Evolutionary conservation across 2,113 vertebrate genomes (phyloP).

Genomic region (Engystomops pustulosus): DNA sequence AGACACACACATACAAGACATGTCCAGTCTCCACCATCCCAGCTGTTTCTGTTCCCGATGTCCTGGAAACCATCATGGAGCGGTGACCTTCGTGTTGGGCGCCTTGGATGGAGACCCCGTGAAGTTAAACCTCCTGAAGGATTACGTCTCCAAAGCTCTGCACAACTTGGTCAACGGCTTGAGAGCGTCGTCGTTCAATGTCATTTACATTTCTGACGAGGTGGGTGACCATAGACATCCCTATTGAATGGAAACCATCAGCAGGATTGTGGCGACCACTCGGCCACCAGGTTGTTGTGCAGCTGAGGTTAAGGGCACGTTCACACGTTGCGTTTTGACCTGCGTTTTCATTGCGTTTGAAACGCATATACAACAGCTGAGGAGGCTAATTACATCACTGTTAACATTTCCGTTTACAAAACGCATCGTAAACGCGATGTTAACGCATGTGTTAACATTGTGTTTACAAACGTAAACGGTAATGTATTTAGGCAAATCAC

Average conservation of each 20-base stretch:
- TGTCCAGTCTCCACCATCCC: conserved; percentile 14
- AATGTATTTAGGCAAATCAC: too few species aligned
- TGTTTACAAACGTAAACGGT: too few species aligned
- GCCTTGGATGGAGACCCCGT: conserved; percentile 42
- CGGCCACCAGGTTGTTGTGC: too few species aligned
- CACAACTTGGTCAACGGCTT: conserved; percentile 13
- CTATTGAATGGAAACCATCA: neutral
- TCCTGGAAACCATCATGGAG: neutral
- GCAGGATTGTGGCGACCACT: too few species aligned
- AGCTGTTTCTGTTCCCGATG: neutral
- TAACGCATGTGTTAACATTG: too few species aligned
- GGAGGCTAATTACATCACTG: too few species aligned
- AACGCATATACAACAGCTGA: too few species aligned
- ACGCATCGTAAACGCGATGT: too few species aligned
- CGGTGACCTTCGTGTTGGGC: conserved; percentile 50
- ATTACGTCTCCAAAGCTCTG: conserved; percentile 31
- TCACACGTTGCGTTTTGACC: too few species aligned
- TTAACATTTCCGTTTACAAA: too few species aligned
- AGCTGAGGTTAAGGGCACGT: too few species aligned
- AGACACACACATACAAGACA: neutral
- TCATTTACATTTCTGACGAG: conserved; percentile 40
- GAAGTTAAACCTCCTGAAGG: conserved; percentile 22
- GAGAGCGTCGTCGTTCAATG: conserved; percentile 26
- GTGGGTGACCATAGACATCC: conserved; percentile 35
- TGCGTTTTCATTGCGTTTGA: too few species aligned